These are phyloP conservation scores for Cyanocitta stelleri DNA, from an alignment of 2,113 vertebrate genomes.

Conservation along the genomic window DNA sequence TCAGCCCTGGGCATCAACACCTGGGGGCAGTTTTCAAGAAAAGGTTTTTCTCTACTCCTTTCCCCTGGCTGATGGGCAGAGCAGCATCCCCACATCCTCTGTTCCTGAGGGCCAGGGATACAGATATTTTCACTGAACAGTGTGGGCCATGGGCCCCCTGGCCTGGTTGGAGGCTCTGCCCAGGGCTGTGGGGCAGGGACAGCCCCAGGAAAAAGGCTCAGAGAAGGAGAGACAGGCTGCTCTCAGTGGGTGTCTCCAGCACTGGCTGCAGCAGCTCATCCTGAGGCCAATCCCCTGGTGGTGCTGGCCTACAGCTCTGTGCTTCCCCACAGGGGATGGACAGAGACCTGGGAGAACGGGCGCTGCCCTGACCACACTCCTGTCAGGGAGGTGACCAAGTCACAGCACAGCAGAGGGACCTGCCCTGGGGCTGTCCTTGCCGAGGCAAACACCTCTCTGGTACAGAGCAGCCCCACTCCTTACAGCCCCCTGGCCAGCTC, in stretches of 20 bases:
- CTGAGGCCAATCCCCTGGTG: not conserved
- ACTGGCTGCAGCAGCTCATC: not conserved
- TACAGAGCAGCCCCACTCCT: not conserved
- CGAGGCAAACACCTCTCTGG: not conserved
- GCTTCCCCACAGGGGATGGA: not conserved
- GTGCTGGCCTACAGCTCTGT: not conserved
- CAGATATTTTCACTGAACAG: not conserved
- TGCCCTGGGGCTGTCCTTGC: not conserved
- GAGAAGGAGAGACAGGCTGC: not conserved
- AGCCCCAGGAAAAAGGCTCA: not conserved
- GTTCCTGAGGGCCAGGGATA: not conserved
- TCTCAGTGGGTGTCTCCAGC: accelerated
- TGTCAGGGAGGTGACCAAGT: not conserved
- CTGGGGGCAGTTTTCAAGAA: not conserved
- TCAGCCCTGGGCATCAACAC: not conserved
- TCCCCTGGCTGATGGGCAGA: not conserved
- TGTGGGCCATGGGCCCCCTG: accelerated
- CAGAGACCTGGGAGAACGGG: not conserved
- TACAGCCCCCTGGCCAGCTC: not conserved
- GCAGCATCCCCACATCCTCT: not conserved
- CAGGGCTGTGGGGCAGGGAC: not conserved
- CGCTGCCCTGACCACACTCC: accelerated
- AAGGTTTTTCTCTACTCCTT: not conserved
- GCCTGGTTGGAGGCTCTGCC: not conserved
- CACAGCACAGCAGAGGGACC: not conserved